phyloP scores from a whole-genome alignment of 2,113 vertebrate species.

The Orthonyx spaldingii region DNA sequence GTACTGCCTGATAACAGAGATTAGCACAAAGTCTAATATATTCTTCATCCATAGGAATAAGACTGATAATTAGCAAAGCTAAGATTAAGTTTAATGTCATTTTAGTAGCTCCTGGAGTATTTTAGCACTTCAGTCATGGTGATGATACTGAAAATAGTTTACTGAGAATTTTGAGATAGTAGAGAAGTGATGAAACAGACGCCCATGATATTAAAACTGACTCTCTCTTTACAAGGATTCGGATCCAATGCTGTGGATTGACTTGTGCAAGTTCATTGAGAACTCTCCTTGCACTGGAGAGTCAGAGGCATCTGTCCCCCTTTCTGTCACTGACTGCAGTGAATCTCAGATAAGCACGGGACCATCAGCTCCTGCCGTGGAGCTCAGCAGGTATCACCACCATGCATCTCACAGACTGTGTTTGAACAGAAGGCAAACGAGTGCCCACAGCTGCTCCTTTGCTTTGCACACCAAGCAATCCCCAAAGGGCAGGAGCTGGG shows the following conservation, averaged over 20 bases:
- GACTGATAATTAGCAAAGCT: background rate
- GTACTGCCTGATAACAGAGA: background rate
- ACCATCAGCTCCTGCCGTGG: background rate
- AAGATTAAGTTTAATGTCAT: constrained; percentile 31
- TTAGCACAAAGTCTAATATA: background rate
- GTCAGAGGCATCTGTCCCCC: background rate
- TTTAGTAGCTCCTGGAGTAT: constrained; percentile 1
- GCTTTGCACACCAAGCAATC: background rate
- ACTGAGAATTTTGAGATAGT: background rate
- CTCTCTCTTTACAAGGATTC: background rate
- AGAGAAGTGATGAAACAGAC: background rate
- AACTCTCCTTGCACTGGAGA: background rate
- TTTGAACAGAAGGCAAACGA: background rate
- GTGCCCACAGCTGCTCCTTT: background rate
- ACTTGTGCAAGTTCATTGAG: background rate
- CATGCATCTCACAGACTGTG: background rate
- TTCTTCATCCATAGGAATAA: background rate
- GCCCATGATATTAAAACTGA: background rate
- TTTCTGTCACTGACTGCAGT: background rate
- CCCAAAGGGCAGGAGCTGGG: background rate
- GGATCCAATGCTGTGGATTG: background rate
- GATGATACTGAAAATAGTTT: background rate
- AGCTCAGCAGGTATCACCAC: background rate
- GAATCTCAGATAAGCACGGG: background rate
- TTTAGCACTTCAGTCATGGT: background rate